These are phyloP conservation scores for Mya arenaria DNA, from an alignment of 1,140 invertebrate genomes.

Conservation along the genomic window DNA sequence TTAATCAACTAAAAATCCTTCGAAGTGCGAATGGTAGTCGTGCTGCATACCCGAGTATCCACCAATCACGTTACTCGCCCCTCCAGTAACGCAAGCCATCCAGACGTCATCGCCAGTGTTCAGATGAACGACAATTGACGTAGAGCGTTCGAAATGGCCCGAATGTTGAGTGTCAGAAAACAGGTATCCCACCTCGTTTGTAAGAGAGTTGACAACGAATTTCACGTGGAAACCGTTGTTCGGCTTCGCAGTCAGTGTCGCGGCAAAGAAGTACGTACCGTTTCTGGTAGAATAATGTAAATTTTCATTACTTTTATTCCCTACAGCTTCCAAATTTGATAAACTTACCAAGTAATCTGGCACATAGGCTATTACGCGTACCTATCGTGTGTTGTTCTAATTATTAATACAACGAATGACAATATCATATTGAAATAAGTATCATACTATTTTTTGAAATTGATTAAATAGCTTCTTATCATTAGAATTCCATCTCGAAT, in stretches of 20 bases:
- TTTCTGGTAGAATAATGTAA: background rate
- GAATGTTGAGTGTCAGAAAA: background rate
- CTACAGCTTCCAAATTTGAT: background rate
- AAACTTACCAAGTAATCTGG: background rate
- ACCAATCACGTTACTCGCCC: background rate
- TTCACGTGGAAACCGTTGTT: background rate
- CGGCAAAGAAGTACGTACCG: constrained; percentile 10
- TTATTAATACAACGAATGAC: background rate
- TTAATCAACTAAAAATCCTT: background rate
- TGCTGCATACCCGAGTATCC: background rate
- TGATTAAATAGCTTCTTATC: no score
- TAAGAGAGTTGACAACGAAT: background rate
- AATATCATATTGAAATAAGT: no score
- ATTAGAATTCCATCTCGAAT: no score
- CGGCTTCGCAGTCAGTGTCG: background rate
- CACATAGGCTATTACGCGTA: background rate
- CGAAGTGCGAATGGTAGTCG: constrained; percentile 12
- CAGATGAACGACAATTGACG: background rate
- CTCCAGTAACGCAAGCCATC: background rate
- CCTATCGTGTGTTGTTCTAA: background rate
- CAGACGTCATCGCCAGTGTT: constrained; percentile 11
- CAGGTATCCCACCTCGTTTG: background rate
- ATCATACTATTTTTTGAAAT: no score
- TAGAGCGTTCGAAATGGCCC: background rate
- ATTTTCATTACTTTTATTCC: background rate